A percentile compares a stretch with the other conserved stretches of the same genome.
Evolutionary conservation across 2,113 vertebrate genomes (phyloP).

Genomic region (Thermophis baileyi): DNA sequence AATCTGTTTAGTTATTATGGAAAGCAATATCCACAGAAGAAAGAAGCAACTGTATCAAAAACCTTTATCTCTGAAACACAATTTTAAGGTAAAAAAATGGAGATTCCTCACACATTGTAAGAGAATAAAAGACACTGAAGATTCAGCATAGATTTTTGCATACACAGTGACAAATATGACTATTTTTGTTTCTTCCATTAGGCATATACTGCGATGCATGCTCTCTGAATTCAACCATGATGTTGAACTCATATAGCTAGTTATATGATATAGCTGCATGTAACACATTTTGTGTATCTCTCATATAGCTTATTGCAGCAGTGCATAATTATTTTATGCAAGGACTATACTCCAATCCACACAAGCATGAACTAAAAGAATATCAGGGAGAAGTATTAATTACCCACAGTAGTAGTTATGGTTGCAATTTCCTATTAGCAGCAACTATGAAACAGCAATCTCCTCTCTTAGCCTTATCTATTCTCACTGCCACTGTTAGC

Average conservation of each 20-base stretch:
- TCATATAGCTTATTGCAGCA: background rate
- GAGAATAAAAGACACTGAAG: background rate
- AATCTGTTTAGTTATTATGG: constrained; percentile 32
- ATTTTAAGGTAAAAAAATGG: constrained; percentile 49
- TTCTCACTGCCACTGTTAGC: background rate
- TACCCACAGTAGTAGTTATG: background rate
- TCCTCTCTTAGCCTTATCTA: background rate
- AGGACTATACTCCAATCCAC: background rate
- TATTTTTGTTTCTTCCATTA: background rate
- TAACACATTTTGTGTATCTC: background rate
- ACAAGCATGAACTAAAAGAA: background rate
- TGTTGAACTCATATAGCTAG: background rate
- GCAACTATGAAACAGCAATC: background rate
- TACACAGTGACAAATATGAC: background rate
- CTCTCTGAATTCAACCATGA: background rate
- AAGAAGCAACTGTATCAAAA: constrained; percentile 24
- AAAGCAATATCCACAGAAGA: constrained; percentile 10
- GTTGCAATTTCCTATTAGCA: background rate
- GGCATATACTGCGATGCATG: background rate
- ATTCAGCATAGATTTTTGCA: background rate
- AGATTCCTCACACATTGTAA: background rate
- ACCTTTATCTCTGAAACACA: constrained; percentile 34
- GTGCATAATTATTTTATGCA: background rate
- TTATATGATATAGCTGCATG: background rate
- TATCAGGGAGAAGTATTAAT: background rate